Percentiles rank a stretch among this genome's conserved stretches.
These are phyloP conservation scores for Camponotus fellah DNA, from an alignment of 2,888 invertebrate species.

Conservation along the genomic window DNA sequence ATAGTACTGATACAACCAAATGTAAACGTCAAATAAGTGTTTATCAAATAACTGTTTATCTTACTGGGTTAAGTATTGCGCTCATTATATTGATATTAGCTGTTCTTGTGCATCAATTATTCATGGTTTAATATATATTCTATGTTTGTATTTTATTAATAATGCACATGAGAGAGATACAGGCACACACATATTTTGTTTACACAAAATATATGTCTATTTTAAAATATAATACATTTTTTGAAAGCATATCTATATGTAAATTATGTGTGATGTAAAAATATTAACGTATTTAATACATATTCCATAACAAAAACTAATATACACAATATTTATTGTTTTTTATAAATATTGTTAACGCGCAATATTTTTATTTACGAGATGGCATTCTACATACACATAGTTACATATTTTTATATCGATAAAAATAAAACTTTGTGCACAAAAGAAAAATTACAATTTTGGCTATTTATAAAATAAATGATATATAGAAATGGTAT, in stretches of 20 bases:
- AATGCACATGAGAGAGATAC: not conserved
- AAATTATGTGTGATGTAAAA: slow-evolving; percentile 60
- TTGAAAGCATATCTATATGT: slow-evolving; percentile 35
- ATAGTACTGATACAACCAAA: slow-evolving; percentile 87
- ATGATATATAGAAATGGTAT: not conserved
- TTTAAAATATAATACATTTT: slow-evolving; percentile 31
- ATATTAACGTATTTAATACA: slow-evolving; percentile 54
- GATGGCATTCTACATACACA: not conserved
- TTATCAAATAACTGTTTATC: slow-evolving; percentile 88
- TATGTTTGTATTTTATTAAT: not conserved
- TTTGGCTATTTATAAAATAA: not conserved
- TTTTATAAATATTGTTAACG: not conserved
- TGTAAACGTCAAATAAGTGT: slow-evolving; percentile 81
- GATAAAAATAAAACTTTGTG: not conserved
- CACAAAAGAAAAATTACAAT: not conserved
- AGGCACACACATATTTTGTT: slow-evolving; percentile 14
- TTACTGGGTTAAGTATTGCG: slow-evolving; percentile 89
- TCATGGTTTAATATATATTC: slow-evolving; percentile 45
- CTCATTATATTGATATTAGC: slow-evolving; percentile 89
- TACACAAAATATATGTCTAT: not conserved
- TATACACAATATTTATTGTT: not conserved
- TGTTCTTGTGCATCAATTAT: slow-evolving; percentile 88
- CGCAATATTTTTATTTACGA: not conserved
- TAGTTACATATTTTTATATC: slow-evolving; percentile 63
- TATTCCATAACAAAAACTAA: slow-evolving; percentile 27